Conservation (phyloP, 64 coral and sea anemone species). For the Stichodactyla helianthus region DNA sequence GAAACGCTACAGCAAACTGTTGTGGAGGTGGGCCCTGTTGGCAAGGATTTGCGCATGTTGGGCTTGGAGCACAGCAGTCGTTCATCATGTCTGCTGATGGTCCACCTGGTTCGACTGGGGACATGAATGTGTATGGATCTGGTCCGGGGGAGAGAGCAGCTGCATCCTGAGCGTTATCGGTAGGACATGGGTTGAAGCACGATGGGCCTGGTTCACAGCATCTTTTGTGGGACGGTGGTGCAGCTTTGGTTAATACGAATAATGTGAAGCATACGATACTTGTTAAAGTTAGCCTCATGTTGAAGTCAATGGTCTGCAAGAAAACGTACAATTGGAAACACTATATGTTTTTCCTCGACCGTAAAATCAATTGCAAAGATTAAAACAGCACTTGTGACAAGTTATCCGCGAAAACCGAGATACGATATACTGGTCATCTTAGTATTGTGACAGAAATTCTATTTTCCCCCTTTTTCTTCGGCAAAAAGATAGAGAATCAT, state of each 20-base stretch:
- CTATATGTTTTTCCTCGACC: too few species aligned
- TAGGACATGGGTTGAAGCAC: constrained; percentile 21
- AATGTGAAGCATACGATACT: constrained; percentile 49
- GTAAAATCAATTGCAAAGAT: too few species aligned
- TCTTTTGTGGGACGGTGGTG: constrained; percentile 12
- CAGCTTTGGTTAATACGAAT: constrained; percentile 36
- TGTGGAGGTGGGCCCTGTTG: constrained; percentile 26
- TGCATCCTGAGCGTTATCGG: not conserved
- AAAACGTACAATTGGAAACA: not conserved
- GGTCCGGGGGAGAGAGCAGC: not conserved
- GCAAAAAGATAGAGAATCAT: too few species aligned
- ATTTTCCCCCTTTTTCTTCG: too few species aligned
- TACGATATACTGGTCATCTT: too few species aligned
- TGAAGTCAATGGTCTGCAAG: constrained; percentile 31
- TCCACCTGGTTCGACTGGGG: not conserved
- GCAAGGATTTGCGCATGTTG: constrained; percentile 26
- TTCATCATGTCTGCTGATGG: constrained; percentile 25
- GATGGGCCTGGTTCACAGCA: constrained; percentile 41
- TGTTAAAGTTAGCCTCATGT: constrained; percentile 43
- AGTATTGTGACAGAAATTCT: too few species aligned
- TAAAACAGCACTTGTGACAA: too few species aligned
- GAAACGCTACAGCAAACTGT: not conserved
- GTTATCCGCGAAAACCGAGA: too few species aligned
- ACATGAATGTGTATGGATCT: not conserved
- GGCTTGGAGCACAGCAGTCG: constrained; percentile 30